A percentile compares a stretch with the other conserved stretches of the same genome.
Evolutionary conservation across 2,888 invertebrate species (phyloP).

Genomic region (Synergus itoensis): DNA sequence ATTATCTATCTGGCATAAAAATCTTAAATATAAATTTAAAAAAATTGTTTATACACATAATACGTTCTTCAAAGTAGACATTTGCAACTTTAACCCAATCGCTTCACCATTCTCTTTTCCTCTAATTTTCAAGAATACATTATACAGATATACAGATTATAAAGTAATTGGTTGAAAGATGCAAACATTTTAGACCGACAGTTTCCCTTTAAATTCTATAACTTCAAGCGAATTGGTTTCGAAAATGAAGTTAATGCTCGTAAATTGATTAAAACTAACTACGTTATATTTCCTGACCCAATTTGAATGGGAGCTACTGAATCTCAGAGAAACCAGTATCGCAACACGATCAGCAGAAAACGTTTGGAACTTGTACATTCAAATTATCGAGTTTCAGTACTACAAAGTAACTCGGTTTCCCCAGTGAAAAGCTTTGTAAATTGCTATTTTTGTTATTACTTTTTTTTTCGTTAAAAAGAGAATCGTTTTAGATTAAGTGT

Average conservation of each 20-base stretch:
- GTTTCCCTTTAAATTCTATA: not conserved
- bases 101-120: not conserved
- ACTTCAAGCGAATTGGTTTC: constrained; percentile 1
- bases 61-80: too few species aligned
- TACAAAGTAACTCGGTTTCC: constrained; percentile 1
- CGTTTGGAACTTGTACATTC: constrained; percentile 19
- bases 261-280: constrained; percentile 24
- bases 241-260: constrained; percentile 18
- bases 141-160: not conserved
- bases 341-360: constrained; percentile 33
- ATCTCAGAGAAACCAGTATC: constrained; percentile 10
- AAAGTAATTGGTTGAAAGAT: not conserved
- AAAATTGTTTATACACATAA: too few species aligned
- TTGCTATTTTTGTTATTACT: not conserved
- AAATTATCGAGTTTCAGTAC: constrained; percentile 18
- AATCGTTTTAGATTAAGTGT: not conserved
- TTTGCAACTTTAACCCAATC: too few species aligned
- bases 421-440: not conserved
- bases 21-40: too few species aligned
- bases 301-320: constrained; percentile 29
- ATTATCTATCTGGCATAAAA: too few species aligned
- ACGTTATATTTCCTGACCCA: constrained; percentile 19
- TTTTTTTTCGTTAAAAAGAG: not conserved
- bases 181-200: not conserved
- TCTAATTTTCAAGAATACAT: not conserved